Evolutionary conservation across 2,888 invertebrate genomes (phyloP).

Genomic region (Lepetodrilus schrolli): DNA sequence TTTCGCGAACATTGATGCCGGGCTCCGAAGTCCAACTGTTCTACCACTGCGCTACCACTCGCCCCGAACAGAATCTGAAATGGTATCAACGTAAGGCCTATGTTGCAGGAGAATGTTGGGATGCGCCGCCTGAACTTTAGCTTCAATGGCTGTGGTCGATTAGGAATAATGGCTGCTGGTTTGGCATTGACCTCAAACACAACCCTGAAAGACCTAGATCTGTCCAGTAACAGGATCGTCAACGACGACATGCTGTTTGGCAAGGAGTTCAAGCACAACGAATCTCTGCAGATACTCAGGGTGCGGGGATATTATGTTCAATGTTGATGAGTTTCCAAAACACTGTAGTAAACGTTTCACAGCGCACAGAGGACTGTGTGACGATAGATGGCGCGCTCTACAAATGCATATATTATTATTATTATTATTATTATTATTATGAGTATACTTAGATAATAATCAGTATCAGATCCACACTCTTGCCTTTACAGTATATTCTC

Average conservation of each 20-base stretch:
- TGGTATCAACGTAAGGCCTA: neutral
- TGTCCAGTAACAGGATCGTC: conserved; percentile 62
- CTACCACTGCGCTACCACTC: neutral
- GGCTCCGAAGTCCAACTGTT: too few relatives aligned
- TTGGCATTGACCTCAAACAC: conserved; percentile 56
- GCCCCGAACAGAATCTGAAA: neutral
- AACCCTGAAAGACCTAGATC: conserved; percentile 57
- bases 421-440: too few relatives aligned
- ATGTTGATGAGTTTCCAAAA: neutral
- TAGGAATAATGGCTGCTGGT: conserved; percentile 51
- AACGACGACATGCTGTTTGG: conserved; percentile 54
- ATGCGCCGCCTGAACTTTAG: conserved; percentile 57
- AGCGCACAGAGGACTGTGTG: too few relatives aligned
- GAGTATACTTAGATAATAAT: too few relatives aligned
- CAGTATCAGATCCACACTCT: neutral
- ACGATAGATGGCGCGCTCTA: too few relatives aligned
- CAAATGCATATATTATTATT: too few relatives aligned
- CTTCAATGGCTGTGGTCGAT: conserved; percentile 63
- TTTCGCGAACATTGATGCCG: too few relatives aligned
- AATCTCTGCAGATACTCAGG: conserved; percentile 48
- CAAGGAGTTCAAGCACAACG: conserved; percentile 48
- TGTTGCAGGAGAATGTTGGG: conserved; percentile 60
- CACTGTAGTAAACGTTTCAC: neutral
- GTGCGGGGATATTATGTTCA: conserved; percentile 31
- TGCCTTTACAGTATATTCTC: neutral